Percentiles rank a stretch among this genome's conserved stretches.
These are phyloP conservation scores for Setipinna tenuifilis DNA, from an alignment of 2,797 vertebrate genomes.

Conservation along the genomic window DNA sequence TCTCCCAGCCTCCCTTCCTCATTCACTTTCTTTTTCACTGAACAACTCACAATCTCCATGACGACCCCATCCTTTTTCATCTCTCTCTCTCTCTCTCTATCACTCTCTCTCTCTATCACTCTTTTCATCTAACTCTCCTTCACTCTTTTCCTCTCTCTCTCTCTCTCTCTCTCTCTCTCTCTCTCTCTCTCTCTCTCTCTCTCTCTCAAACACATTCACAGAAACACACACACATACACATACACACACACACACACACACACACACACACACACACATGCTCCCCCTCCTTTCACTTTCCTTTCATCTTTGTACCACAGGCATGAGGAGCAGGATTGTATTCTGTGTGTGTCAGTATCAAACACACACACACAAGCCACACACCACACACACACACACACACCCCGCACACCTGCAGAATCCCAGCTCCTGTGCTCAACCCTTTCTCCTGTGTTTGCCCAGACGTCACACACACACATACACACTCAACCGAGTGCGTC, in stretches of 20 bases:
- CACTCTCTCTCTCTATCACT: conserved; percentile 31
- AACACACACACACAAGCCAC: not conserved
- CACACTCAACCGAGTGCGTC: conserved; percentile 35
- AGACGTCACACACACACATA: conserved; percentile 52
- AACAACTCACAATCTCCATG: conserved; percentile 56
- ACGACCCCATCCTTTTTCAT: conserved; percentile 53
- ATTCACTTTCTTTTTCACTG: conserved; percentile 55
- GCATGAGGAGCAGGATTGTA: not conserved
- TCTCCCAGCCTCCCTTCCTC: conserved; percentile 30
- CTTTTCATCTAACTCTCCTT: conserved; percentile 32
- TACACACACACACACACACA: not conserved
- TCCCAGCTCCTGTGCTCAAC: conserved; percentile 41
- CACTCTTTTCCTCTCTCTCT: not conserved
- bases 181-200: not conserved
- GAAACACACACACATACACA: conserved; percentile 31
- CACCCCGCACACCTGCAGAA: conserved; percentile 49
- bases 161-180: conserved; percentile 27
- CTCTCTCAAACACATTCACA: conserved; percentile 34
- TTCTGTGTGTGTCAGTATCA: not conserved
- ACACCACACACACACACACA: conserved; percentile 10
- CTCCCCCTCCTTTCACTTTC: not conserved
- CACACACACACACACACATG: not conserved
- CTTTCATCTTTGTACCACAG: conserved; percentile 11
- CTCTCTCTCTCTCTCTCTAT: conserved; percentile 36
- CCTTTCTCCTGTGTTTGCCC: conserved; percentile 42